Base-by-base conservation (phyloP, 30 jellyfish, hydroid and myxozoan species). In the Clytia hemisphaerica region DNA sequence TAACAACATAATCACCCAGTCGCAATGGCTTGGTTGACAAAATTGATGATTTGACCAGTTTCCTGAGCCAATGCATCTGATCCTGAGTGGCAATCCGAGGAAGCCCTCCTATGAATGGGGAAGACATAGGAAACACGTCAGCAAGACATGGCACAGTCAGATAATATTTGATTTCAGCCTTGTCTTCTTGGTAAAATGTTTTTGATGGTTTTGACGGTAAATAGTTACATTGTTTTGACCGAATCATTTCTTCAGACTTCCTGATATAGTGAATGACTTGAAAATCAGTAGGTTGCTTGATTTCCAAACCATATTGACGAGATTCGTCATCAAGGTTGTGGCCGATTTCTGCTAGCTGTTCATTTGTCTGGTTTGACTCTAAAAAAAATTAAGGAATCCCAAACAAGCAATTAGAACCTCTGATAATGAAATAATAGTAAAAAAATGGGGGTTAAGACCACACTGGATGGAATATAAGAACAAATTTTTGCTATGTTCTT, bases 51-150 rank as follows among this genome's bases (percentile, higher is more conserved):
- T 59, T 59, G 2, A 59, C 24, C 50, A 3, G 72, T 28, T 59
- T 59, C 24, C 72, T 25, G n/a, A 59, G 55, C 72, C 72, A 59
- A 26, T 29, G 72, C 22, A 48, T 28, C 50, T 59, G 72, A 30
- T 59, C 72, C 35, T 59, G 72, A 37, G 37, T 18, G 34, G 37
- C 22, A 12, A 19, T 54, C 28, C 67, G 28, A 19, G 67, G 67
- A 1, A 54, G 12, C 27, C 67, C 67, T 27, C 67, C 73, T n/a
- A 60, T 24, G 36, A 60, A 3, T 10, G 73, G 64, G 64, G 21
- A 32, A 50, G 10, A 7, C 22, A 50, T 32, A 50, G 21, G 25
- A 18, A 50, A 50, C 25, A 50, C 21, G 25, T 50, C 6, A 32
- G 64, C 6, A 18, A 28, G 25, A 18, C 64, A 50, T 6, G 32